These are phyloP conservation scores for Antigone vipio DNA, from an alignment of 2,113 vertebrate species.

Conservation along the genomic window DNA sequence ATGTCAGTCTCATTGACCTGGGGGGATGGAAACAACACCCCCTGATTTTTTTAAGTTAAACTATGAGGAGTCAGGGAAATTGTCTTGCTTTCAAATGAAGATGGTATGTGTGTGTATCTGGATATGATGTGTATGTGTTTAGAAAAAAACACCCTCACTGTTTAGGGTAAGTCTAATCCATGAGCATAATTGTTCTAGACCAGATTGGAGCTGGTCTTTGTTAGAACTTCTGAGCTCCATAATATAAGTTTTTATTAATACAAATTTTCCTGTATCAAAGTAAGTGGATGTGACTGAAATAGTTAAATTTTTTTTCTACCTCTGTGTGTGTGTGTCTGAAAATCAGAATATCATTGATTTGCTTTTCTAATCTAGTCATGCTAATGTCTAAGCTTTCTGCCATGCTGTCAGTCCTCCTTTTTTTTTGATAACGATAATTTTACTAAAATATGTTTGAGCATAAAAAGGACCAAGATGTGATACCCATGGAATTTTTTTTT, in stretches of 20 bases:
- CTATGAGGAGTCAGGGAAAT: neutral
- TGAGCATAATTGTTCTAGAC: neutral
- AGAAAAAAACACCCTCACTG: accelerated
- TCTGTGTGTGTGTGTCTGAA: neutral
- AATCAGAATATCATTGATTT: neutral
- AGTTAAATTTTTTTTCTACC: neutral
- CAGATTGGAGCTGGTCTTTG: neutral
- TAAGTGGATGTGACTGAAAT: neutral
- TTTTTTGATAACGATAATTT: neutral
- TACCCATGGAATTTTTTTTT: neutral
- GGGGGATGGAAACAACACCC: neutral
- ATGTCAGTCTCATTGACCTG: neutral
- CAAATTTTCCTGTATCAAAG: neutral
- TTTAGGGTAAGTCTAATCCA: neutral
- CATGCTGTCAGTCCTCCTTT: neutral
- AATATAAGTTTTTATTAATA: neutral
- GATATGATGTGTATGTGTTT: neutral
- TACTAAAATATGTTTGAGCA: neutral
- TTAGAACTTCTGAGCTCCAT: neutral
- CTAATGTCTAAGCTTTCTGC: neutral
- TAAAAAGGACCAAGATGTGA: neutral
- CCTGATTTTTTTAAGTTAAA: neutral
- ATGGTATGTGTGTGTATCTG: accelerated
- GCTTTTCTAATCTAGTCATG: neutral
- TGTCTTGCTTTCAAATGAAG: neutral